These are phyloP conservation scores for Knipowitschia caucasica DNA, from an alignment of 2,797 vertebrate genomes.

Conservation along the genomic window DNA sequence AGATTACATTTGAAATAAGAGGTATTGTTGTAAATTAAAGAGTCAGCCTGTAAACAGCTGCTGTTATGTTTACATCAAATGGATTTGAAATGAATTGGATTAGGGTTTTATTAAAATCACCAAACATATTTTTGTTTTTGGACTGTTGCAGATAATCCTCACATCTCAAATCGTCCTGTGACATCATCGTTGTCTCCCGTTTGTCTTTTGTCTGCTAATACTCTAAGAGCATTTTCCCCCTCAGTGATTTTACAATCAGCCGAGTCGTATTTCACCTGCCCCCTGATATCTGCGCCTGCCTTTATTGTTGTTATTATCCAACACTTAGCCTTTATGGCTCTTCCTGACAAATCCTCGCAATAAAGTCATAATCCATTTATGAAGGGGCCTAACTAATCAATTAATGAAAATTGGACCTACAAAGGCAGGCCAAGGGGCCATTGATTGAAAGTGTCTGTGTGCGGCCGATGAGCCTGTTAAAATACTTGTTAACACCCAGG, in stretches of 20 bases:
- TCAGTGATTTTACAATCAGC: slow-evolving; percentile 78
- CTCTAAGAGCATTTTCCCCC: slow-evolving; percentile 74
- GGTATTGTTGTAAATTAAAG: slow-evolving; percentile 18
- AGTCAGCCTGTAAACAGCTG: slow-evolving; percentile 9
- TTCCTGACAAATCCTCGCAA: slow-evolving; percentile 77
- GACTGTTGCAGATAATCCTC: slow-evolving; percentile 25
- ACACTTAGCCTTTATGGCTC: slow-evolving; percentile 78
- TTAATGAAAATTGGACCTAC: slow-evolving; percentile 94
- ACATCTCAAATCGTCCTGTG: slow-evolving; percentile 40
- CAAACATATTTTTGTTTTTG: slow-evolving; percentile 2
- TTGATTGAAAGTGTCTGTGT: slow-evolving; percentile 87
- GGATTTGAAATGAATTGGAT: too few relatives aligned
- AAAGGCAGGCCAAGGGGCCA: slow-evolving; percentile 80
- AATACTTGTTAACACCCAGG: slow-evolving; percentile 83
- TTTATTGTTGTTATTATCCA: slow-evolving; percentile 83
- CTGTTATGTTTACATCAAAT: slow-evolving; percentile 1
- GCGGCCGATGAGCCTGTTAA: slow-evolving; percentile 81
- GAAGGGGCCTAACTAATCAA: slow-evolving; percentile 91
- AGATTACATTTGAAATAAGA: slow-evolving; percentile 14
- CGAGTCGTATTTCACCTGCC: slow-evolving; percentile 73
- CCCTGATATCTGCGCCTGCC: slow-evolving; percentile 72
- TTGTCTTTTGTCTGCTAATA: slow-evolving; percentile 75
- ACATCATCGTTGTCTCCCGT: slow-evolving; percentile 52
- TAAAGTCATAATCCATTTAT: slow-evolving; percentile 91
- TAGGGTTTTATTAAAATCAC: slow-evolving; percentile 1